Conservation (phyloP, 2,888 invertebrate species). For the Seira musarum region DNA sequence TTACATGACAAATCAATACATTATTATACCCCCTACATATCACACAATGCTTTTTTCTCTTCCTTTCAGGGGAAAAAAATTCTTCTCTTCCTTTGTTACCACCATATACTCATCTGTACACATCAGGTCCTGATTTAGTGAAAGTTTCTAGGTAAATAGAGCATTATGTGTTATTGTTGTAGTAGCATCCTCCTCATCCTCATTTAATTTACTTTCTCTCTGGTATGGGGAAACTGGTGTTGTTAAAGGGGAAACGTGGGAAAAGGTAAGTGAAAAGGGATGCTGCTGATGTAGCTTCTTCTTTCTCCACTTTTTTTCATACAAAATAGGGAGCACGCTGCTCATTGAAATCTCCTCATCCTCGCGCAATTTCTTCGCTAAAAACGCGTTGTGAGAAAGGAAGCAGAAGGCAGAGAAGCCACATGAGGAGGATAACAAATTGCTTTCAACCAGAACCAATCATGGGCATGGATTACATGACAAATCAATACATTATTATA, state of each 20-base stretch:
- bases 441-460: slow-evolving; percentile 3
- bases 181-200: slow-evolving; percentile 19
- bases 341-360: slow-evolving; percentile 42
- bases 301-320: not conserved
- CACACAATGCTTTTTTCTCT: not conserved
- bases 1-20: slow-evolving; percentile 2
- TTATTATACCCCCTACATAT: not conserved
- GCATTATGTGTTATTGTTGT: slow-evolving; percentile 10
- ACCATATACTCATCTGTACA: not conserved
- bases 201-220: not conserved
- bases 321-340: slow-evolving; percentile 22
- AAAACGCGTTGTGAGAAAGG: slow-evolving; percentile 45
- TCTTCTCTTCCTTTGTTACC: not conserved
- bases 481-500: not conserved
- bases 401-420: slow-evolving; percentile 51
- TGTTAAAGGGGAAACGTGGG: slow-evolving; percentile 42
- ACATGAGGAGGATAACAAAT: slow-evolving; percentile 10
- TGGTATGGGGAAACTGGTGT: not conserved
- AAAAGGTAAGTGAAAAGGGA: slow-evolving; percentile 40
- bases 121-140: not conserved
- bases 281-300: slow-evolving; percentile 45
- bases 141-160: not conserved
- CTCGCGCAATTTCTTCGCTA: not conserved
- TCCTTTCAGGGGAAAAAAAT: not conserved
- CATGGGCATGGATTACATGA: not conserved